These are phyloP conservation scores for Plotosus lineatus DNA, from an alignment of 2,113 vertebrate genomes.

Conservation along the genomic window DNA sequence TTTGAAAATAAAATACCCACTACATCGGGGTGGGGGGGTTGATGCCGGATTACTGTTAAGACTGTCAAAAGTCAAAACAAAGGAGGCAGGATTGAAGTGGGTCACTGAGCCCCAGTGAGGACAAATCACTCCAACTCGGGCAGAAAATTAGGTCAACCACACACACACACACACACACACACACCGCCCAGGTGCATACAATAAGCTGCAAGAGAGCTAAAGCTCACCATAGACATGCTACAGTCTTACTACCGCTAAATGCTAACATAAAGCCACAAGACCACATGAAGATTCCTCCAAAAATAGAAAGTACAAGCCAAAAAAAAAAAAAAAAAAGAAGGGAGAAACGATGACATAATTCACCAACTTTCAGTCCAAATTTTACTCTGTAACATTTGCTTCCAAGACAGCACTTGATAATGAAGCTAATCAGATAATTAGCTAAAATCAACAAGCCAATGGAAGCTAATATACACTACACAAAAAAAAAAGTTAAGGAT, in stretches of 20 bases:
- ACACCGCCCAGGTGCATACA: background rate
- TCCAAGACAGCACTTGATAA: background rate
- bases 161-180: background rate
- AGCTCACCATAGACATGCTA: background rate
- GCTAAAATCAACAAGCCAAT: background rate
- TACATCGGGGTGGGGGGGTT: slow-evolving; percentile 12
- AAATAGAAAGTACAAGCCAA: background rate
- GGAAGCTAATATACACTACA: background rate
- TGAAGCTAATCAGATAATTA: background rate
- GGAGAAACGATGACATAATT: no score
- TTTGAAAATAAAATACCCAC: background rate
- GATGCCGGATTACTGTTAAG: background rate
- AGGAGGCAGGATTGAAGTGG: slow-evolving; percentile 36
- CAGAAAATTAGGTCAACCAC: slow-evolving; percentile 42
- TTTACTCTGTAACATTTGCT: background rate
- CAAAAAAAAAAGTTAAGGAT: no score
- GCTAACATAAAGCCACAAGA: background rate
- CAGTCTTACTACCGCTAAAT: background rate
- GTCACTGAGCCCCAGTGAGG: slow-evolving; percentile 42
- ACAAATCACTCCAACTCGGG: slow-evolving; percentile 15
- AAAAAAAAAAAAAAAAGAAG: background rate
- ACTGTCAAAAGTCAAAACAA: slow-evolving; percentile 34
- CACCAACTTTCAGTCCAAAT: no score
- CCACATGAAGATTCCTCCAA: background rate
- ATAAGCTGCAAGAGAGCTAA: background rate